Conservation (phyloP, 1,140 invertebrate genomes). For the Sitobion miscanthi region DNA sequence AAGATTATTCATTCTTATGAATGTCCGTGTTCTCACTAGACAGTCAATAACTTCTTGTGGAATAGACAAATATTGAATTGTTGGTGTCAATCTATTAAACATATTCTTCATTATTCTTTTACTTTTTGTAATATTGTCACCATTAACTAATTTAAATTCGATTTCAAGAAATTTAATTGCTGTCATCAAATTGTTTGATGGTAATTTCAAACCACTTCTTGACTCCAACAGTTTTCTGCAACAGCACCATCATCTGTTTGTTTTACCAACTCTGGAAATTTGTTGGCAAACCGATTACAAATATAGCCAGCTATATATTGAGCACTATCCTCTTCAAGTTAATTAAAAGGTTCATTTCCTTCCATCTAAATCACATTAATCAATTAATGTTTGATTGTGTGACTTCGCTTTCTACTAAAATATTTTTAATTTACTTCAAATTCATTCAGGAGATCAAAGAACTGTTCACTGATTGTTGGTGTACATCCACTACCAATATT, state of each 20-base stretch:
- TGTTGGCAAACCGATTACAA: not conserved
- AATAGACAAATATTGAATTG: not conserved
- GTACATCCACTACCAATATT: too few relatives aligned
- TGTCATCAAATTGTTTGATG: not conserved
- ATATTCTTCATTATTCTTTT: not conserved
- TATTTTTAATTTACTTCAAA: too few relatives aligned
- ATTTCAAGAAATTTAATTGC: not conserved
- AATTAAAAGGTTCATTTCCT: too few relatives aligned
- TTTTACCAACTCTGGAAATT: not conserved
- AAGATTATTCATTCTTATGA: not conserved
- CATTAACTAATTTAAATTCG: not conserved
- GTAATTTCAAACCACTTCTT: not conserved
- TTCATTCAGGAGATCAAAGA: too few relatives aligned
- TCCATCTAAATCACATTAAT: too few relatives aligned
- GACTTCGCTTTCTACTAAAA: too few relatives aligned
- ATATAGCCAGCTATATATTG: slow-evolving; percentile 3
- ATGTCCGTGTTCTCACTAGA: not conserved
- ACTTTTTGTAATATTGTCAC: not conserved
- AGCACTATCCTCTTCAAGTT: not conserved
- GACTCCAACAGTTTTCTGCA: not conserved
- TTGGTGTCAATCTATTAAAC: not conserved
- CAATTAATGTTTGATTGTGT: too few relatives aligned
- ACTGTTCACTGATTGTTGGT: too few relatives aligned
- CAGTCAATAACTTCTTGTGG: not conserved
- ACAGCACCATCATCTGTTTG: not conserved